Percentiles rank a stretch among this genome's conserved stretches.
phyloP scores from a whole-genome alignment of 2,888 invertebrate genomes.

The Scaptomyza parva region DNA sequence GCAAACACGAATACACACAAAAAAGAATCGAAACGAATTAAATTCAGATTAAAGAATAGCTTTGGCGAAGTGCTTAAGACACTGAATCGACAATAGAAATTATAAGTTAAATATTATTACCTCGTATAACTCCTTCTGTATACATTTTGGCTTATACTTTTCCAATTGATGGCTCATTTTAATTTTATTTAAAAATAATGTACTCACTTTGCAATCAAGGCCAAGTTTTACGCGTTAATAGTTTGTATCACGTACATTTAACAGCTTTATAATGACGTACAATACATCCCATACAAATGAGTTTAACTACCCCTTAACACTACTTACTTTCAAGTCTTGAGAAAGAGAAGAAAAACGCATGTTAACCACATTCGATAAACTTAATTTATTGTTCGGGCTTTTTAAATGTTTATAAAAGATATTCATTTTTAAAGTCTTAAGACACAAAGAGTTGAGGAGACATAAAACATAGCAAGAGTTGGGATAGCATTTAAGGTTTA shows the following conservation, averaged over 20 bases:
- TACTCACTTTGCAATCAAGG: not conserved
- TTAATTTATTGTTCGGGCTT: constrained; percentile 74
- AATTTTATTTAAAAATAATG: not conserved
- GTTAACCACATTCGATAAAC: constrained; percentile 60
- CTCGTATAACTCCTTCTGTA: too few relatives aligned
- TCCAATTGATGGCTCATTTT: not conserved
- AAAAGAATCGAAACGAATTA: constrained; percentile 32
- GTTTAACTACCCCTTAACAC: not conserved
- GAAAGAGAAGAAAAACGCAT: constrained; percentile 23
- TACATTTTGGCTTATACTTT: not conserved
- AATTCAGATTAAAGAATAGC: constrained; percentile 1
- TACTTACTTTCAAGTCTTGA: constrained; percentile 1
- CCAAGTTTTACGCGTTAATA: not conserved
- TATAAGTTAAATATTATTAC: constrained; percentile 7
- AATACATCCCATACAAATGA: constrained; percentile 7
- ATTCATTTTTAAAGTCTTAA: constrained; percentile 68
- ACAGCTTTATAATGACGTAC: not conserved
- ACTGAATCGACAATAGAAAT: not conserved
- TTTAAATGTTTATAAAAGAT: constrained; percentile 62
- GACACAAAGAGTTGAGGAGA: constrained; percentile 49
- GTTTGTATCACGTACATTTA: not conserved
- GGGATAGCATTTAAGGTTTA: constrained; percentile 59
- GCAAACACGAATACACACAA: constrained; percentile 25
- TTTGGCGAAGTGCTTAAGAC: constrained; percentile 10
- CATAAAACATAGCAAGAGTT: constrained; percentile 39